A percentile compares a stretch with the other conserved stretches of the same genome.
Evolutionary conservation across 1,140 invertebrate genomes (phyloP).

Genomic region (Calephelis nemesis): DNA sequence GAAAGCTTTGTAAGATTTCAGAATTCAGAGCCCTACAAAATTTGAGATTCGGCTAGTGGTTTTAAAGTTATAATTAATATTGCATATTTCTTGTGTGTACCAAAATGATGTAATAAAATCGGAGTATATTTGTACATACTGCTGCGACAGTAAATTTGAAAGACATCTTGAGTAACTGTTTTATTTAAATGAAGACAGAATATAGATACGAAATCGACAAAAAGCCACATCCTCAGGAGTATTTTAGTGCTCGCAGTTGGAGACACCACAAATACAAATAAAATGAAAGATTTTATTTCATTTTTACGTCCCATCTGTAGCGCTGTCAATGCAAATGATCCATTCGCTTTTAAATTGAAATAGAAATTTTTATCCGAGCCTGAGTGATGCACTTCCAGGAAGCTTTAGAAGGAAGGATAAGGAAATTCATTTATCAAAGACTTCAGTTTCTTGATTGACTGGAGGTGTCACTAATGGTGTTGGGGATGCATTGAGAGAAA

Average conservation of each 20-base stretch:
- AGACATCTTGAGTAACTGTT: too few relatives aligned
- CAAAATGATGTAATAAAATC: too few relatives aligned
- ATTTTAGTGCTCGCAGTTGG: slow-evolving; percentile 1
- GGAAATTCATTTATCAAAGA: slow-evolving; percentile 37
- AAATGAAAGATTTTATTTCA: slow-evolving; percentile 24
- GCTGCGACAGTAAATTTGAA: too few relatives aligned
- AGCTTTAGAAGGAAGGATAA: slow-evolving; percentile 24
- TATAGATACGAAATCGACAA: neutral
- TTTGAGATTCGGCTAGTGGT: too few relatives aligned
- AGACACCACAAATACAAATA: slow-evolving; percentile 21
- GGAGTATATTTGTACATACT: too few relatives aligned
- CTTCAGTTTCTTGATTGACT: slow-evolving; percentile 40
- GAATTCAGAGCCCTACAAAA: too few relatives aligned
- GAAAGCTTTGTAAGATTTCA: too few relatives aligned
- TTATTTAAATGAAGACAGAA: too few relatives aligned
- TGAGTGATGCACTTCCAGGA: slow-evolving; percentile 27
- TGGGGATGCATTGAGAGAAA: slow-evolving; percentile 1
- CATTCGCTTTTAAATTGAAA: slow-evolving; percentile 34
- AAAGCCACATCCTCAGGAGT: neutral
- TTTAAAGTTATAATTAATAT: too few relatives aligned
- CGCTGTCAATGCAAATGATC: slow-evolving; percentile 34
- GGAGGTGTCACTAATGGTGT: slow-evolving; percentile 46
- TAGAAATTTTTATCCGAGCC: slow-evolving; percentile 33
- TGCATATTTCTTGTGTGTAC: too few relatives aligned
- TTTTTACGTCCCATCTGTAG: slow-evolving; percentile 27